Conservation (phyloP, 1,140 invertebrate species). For the Asobara japonica region DNA sequence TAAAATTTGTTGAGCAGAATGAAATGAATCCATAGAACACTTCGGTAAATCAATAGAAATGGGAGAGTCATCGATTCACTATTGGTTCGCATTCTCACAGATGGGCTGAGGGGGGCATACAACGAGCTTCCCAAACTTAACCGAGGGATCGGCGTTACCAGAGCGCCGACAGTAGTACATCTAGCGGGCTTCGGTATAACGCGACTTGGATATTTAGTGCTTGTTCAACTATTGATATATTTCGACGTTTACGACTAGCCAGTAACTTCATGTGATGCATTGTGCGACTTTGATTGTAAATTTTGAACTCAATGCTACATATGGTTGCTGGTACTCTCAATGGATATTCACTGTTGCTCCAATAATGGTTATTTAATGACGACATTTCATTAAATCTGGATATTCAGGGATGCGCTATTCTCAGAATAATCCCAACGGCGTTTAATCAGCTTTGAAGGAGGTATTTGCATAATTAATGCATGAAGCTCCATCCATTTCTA, state of each 20-base stretch:
- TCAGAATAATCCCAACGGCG: background rate
- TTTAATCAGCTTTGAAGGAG: background rate
- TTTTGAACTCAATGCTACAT: background rate
- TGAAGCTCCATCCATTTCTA: no score
- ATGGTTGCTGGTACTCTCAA: background rate
- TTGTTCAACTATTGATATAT: slow-evolving; percentile 58
- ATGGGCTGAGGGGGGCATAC: background rate
- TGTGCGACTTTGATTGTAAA: background rate
- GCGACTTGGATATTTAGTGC: slow-evolving; percentile 45
- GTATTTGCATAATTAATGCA: no score
- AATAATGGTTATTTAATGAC: background rate
- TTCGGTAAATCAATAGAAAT: no score
- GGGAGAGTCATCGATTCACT: slow-evolving; percentile 22
- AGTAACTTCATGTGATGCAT: slow-evolving; percentile 47
- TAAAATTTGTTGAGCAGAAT: background rate
- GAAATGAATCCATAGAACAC: background rate
- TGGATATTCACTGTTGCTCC: background rate
- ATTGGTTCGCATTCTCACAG: background rate
- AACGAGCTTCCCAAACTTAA: background rate
- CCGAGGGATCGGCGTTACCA: slow-evolving; percentile 5
- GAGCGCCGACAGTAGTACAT: slow-evolving; percentile 1
- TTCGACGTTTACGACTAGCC: slow-evolving; percentile 58
- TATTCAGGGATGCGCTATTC: background rate
- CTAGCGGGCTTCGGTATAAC: background rate
- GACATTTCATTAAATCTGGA: background rate